Percentiles rank a stretch among this genome's conserved stretches.
phyloP scores from a whole-genome alignment of 2,797 vertebrate species.

The Rhinatrema bivittatum region DNA sequence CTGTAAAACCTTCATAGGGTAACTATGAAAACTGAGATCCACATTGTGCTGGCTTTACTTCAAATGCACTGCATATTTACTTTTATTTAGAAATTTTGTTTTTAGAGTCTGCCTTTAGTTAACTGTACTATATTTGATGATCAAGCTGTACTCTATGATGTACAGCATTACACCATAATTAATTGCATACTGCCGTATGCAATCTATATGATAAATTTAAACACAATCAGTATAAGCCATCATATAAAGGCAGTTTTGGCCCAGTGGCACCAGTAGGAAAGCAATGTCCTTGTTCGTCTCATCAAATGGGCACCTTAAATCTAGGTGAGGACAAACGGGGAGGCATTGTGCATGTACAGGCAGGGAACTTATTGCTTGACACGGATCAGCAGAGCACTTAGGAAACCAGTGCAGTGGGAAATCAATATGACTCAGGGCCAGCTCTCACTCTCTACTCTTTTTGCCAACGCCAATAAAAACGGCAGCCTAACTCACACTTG shows the following conservation, averaged over 20 bases:
- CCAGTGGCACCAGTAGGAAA: constrained; percentile 61
- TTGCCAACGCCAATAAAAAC: constrained; percentile 44
- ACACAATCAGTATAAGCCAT: constrained; percentile 26
- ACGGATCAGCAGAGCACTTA: constrained; percentile 76
- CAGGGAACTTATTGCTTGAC: constrained; percentile 75
- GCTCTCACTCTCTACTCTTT: constrained; percentile 55
- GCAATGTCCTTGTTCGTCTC: constrained; percentile 73
- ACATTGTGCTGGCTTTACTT: no score
- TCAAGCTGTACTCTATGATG: no score
- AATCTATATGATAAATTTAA: constrained; percentile 18
- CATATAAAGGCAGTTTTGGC: constrained; percentile 39
- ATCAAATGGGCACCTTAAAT: constrained; percentile 77
- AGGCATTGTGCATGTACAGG: constrained; percentile 67
- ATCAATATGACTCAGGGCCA: constrained; percentile 73
- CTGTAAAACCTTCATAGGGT: constrained; percentile 40
- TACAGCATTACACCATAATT: no score
- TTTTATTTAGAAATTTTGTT: constrained; percentile 8
- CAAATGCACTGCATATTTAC: not conserved
- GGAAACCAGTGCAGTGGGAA: constrained; percentile 72
- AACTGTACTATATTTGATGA: no score
- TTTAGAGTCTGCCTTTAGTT: no score
- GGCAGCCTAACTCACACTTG: constrained; percentile 45
- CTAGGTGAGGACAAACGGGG: constrained; percentile 72
- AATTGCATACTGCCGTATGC: no score
- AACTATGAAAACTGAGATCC: no score